Evolutionary conservation across 2,113 vertebrate genomes (phyloP).

Genomic region (Oncorhynchus tshawytscha): DNA sequence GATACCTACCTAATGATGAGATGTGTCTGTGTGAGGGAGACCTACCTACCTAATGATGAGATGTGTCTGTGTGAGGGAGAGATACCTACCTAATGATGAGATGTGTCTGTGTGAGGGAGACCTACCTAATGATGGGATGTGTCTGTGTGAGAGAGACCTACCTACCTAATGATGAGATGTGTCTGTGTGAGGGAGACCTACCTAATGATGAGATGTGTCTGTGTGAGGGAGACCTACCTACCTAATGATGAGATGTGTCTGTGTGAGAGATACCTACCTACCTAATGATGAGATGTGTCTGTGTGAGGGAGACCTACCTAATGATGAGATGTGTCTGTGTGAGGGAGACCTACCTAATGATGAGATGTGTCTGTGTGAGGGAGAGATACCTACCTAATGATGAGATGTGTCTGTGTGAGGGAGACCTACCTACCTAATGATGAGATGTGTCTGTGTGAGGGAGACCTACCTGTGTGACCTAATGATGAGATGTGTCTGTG

Average conservation of each 20-base stretch:
- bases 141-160: no score
- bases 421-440: conserved; percentile 81
- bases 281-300: conserved; percentile 99
- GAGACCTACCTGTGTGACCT: no score
- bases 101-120: not conserved
- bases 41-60: no score
- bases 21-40: no score
- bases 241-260: conserved; percentile 99
- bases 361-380: conserved; percentile 85
- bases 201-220: not conserved
- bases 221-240: conserved; percentile 66
- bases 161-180: no score
- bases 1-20: no score
- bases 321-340: conserved; percentile 90
- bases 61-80: not conserved
- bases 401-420: no score
- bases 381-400: conserved; percentile 82
- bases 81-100: no score
- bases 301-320: conserved; percentile 87
- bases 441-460: conserved; percentile 79
- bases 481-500: not conserved
- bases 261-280: conserved; percentile 57
- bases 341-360: conserved; percentile 91
- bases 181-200: no score
- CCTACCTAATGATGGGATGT: no score